Base-by-base conservation (phyloP, 2,797 vertebrate genomes). In the Parotocinclus haroldoi region DNA sequence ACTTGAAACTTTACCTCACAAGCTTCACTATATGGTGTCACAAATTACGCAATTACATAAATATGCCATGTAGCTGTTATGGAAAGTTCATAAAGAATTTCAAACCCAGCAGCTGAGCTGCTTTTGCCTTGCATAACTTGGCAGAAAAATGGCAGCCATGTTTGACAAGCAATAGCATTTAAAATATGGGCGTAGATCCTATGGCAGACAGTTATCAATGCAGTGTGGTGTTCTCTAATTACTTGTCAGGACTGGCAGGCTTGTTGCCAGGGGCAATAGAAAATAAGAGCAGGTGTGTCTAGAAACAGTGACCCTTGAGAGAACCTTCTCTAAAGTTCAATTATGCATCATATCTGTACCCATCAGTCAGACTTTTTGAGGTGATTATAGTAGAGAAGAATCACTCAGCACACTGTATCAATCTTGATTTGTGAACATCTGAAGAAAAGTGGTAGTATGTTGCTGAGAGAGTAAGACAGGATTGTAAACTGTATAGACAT, bases 221-320 rank as follows among this genome's bases (percentile, higher is more conserved):
- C 38, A 61, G 39, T 62, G 40, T 40, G 58, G 45, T 66, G 57
- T 63, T 75, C 67, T 61, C 52, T 73, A 58, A 65, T 68, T 63
- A 67, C 87, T 76, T 91, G 87, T 75, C 78, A 77, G 67, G 73
- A 84, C 86, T 84, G 55, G 83, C 71, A 78, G 56, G 66, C 73
- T 44, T 84, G 66, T 82, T 68, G 81, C 86, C 83, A 70, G 65
- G 54, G 76, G 83, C 76, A 9, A 79, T 46, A 71, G 63, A 71
- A 65, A 72, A 63, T 64, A 62, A 62, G 71, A 79, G 83, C 85
- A 89, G 86, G 82, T 89, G 83, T 82, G 84, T 37, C 61, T 78
- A 72, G 68, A 80, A 80, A 79, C 68, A 76, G 63, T 81, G 76
- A 67, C 64, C 72, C 40, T 59, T 69, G 56, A 75, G 64, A 84